A percentile compares a stretch with the other conserved stretches of the same genome.
phyloP scores from a whole-genome alignment of 2,113 vertebrate species.

The Ctenodactylus gundi region DNA sequence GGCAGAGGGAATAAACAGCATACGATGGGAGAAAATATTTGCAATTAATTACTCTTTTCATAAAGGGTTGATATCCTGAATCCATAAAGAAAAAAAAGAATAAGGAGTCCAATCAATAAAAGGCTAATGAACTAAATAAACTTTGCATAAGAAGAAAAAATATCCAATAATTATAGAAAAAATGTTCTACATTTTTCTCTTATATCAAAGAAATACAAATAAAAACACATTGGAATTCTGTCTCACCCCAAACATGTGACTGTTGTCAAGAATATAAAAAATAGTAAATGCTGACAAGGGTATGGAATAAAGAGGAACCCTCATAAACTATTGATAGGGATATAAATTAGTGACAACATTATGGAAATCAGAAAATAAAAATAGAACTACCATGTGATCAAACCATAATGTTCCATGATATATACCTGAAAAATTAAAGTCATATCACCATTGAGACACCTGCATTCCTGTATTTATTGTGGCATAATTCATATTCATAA shows the following conservation, averaged over 20 bases:
- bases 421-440: neutral
- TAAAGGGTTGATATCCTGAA: neutral
- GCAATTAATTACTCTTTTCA: neutral
- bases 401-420: too few relatives aligned
- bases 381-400: neutral
- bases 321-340: neutral
- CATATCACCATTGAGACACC: neutral
- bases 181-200: neutral
- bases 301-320: neutral
- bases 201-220: neutral
- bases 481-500: neutral
- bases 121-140: neutral
- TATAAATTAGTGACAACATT: neutral
- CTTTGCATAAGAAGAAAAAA: neutral
- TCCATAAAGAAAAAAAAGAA: neutral
- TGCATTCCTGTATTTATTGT: neutral
- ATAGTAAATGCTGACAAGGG: neutral
- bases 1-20: neutral
- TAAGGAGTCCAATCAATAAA: neutral
- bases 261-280: neutral
- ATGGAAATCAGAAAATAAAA: neutral
- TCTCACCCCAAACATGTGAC: neutral
- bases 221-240: neutral
- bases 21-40: neutral
- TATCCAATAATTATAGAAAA: neutral